Evolutionary conservation across 2,797 vertebrate species (phyloP), one percentile per base, ranked within the genome.

Genomic region (Silurus lanzhouensis): DNA sequence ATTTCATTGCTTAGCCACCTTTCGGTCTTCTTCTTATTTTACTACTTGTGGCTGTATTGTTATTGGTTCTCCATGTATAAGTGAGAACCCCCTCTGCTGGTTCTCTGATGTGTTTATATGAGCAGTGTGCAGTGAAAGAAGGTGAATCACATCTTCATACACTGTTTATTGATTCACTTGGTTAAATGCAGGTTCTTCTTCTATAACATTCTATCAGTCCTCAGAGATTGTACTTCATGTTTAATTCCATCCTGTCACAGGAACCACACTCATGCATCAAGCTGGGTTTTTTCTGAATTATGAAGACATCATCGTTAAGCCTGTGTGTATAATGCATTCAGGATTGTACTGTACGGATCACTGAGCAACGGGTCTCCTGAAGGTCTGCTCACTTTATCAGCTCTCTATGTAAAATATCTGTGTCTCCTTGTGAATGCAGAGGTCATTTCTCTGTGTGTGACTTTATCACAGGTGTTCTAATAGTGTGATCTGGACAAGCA

Each of bases 271-370:
- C 6, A 57, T 77, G 55, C 75, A 77, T 60, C 55, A 60, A 6
- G 17, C 57, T 5, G 3, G 58, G 12, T 38, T 63, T 79, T 38
- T 22, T 79, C 77, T 79, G 77, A 10, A 63, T 79, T 63, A 79
- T 78, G 76, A 78, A 78, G 58, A 22, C 76, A 63, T 78, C 76
- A 63, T 61, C 14, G 58, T 19, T 78, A 10, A 20, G 74, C 44
- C 13, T 44, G 17, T 44, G 67, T 80, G 67, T 15, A 31, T 85
- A 63, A 71, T 70, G 19, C 57, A 85, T 81, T 86, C 84, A 77
- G 84, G 19, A 25, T 3, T 46, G 61, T 67, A 66, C n/a, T 64
- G 60, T 44, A 48, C 17, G 81, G 80, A 86, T 82, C 84, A 77
- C 25, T 64, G 84, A 14, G 19, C 27, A 14, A 10, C 8, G 58